Evolutionary conservation across 2,113 vertebrate genomes (phyloP), one percentile per base, ranked within the genome.

Genomic region (Nibea coibor): DNA sequence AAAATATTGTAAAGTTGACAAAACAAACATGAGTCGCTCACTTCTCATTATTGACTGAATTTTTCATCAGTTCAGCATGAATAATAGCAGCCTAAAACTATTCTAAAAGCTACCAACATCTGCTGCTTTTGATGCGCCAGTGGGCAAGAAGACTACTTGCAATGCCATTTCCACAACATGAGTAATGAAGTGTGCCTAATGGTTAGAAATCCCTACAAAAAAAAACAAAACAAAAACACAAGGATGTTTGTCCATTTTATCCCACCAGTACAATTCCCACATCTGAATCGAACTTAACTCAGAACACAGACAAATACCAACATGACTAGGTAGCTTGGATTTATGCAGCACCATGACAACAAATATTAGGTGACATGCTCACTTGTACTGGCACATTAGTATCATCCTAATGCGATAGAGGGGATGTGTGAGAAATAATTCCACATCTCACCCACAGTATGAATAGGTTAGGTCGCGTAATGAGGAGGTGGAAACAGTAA

Each of bases 401-500:
- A 82, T 89, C 74, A 56, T 83, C 57, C 65, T 80, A 85, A 88
- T 81, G 75, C 17, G 54, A 88, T 77, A 58, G 63, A 87, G 59
- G 19, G 78, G 80, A 89, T 72, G 81, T 84, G 80, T 76, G 43
- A 80, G 82, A 77, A 88, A 74, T 90, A 87, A 89, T 90, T 89
- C 79, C 70, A 77, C 20, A 26, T 87, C 84, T 88, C 79, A 91
- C 69, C 81, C 80, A 53, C 82, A 82, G 82, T 74, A 75, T 90
- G 87, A 93, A 92, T 85, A 90, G 93, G 89, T 91, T 88, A 88
- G 84, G 64, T 71, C 80, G 84, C 66, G 81, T 92, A 93, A 94
- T 92, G 88, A 93, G 92, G 89, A 93, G 91, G 90, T 91, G 89
- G 87, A 86, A 92, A 87, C 86, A 86, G 85, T 92, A 93, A 94